Percentiles rank a stretch among this genome's conserved stretches.
Evolutionary conservation across 2,113 vertebrate species (phyloP).

Genomic region (Limanda limanda): DNA sequence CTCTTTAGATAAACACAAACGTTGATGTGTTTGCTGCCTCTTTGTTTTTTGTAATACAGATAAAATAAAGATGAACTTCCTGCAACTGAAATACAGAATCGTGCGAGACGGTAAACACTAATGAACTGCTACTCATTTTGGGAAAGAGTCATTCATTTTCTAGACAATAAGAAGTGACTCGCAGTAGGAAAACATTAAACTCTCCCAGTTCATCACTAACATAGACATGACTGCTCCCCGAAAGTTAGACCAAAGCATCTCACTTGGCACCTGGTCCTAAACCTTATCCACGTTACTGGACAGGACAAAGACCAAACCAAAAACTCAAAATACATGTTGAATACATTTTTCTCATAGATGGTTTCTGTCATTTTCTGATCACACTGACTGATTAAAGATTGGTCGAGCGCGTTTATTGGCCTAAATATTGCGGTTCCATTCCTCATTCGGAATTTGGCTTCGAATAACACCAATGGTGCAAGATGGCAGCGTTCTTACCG

Average conservation of each 20-base stretch:
- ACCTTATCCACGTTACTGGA: no score
- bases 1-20: not conserved
- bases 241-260: no score
- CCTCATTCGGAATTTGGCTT: no score
- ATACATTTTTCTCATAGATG: no score
- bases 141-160: conserved; percentile 13
- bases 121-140: conserved; percentile 3
- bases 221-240: not conserved
- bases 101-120: not conserved
- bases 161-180: conserved; percentile 8
- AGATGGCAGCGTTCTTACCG: no score
- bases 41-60: conserved; percentile 8
- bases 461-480: no score
- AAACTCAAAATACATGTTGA: no score
- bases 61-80: conserved; percentile 3
- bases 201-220: not conserved
- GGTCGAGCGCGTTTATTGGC: no score
- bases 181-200: not conserved
- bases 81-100: not conserved
- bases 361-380: no score
- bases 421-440: no score
- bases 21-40: conserved; percentile 3
- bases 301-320: no score
- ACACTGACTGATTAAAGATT: no score
- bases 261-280: not conserved